Evolutionary conservation across 1,140 invertebrate species (phyloP), one percentile per base, ranked within the genome.

Genomic region (Tetramorium parvispinum): DNA sequence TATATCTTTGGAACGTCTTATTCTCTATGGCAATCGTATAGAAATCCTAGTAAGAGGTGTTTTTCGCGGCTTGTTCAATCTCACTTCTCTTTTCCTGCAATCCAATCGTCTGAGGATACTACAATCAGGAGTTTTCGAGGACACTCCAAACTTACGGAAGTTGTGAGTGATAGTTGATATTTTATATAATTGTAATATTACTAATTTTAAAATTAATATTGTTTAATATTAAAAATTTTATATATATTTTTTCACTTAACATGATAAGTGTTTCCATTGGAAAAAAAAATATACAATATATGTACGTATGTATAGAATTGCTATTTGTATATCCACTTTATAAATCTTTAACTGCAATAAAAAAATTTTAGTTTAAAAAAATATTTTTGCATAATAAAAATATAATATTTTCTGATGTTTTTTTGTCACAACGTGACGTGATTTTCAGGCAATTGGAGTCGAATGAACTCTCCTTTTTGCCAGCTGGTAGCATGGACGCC

Each of bases 401-500:
- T 24, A 40, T 24, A 59, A 40, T 59, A 71, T 53, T 57, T 18
- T 76, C 5, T 7, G 18, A 5, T 4, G 0, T 76, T 16, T 13
- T 13, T 27, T 6, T 7, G 2, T 51, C 3, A 11, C n/a, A 3
- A 3, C 0, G 13, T 51, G 18, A 37, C 18, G 0, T 18, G 4
- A 49, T 53, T 96, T 96, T 77, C 92, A 98, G 98, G 61, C 97
- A 98, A 91, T 94, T 98, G 78, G 97, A 98, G 91, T 97, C 96
- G 83, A 98, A 98, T 91, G 97, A 97, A 92, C 96, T 98, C 73
- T 96, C 97, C 49, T 97, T 96, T 83, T 92, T 98, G 46, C 97
- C 97, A 3, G 95, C 96, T 8, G 96, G 97, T 21, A 96, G 97
- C 1, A 94, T 98, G 32, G 97, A 98, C 88, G 95, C 96, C 24